These are phyloP conservation scores for Oryzias woworae DNA, from an alignment of 2,113 vertebrate genomes.

Conservation along the genomic window DNA sequence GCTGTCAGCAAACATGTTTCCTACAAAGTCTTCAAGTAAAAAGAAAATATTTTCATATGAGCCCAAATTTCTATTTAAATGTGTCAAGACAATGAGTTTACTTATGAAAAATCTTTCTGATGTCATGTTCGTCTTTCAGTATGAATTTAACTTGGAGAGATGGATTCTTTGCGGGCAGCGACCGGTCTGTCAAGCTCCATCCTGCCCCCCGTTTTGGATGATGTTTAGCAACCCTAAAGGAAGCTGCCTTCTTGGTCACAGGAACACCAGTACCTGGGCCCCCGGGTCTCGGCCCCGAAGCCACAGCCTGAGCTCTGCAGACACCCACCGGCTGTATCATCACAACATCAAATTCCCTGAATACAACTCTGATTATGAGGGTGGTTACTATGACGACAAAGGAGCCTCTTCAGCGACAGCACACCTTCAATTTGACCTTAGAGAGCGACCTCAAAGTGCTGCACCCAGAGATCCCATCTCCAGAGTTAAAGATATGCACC, in stretches of 20 bases:
- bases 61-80: too few species aligned
- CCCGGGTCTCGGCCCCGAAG: constrained; percentile 68
- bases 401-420: constrained; percentile 59
- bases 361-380: constrained; percentile 69
- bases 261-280: constrained; percentile 21
- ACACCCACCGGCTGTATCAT: constrained; percentile 23
- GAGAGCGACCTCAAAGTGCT: constrained; percentile 33
- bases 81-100: too few species aligned
- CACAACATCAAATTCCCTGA: constrained; percentile 51
- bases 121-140: constrained; percentile 63
- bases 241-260: background rate
- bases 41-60: too few species aligned
- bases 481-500: constrained; percentile 52
- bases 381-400: constrained; percentile 65
- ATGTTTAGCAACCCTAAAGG: constrained; percentile 70
- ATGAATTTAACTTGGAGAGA: constrained; percentile 87
- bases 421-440: constrained; percentile 12
- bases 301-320: constrained; percentile 73
- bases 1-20: too few species aligned
- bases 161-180: constrained; percentile 79
- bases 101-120: too few species aligned
- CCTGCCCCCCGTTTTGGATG: constrained; percentile 89
- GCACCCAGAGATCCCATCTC: constrained; percentile 31
- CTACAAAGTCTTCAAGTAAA: too few species aligned
- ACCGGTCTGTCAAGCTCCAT: constrained; percentile 57